phyloP scores from a whole-genome alignment of 2,113 vertebrate species.

The Lontra canadensis region DNA sequence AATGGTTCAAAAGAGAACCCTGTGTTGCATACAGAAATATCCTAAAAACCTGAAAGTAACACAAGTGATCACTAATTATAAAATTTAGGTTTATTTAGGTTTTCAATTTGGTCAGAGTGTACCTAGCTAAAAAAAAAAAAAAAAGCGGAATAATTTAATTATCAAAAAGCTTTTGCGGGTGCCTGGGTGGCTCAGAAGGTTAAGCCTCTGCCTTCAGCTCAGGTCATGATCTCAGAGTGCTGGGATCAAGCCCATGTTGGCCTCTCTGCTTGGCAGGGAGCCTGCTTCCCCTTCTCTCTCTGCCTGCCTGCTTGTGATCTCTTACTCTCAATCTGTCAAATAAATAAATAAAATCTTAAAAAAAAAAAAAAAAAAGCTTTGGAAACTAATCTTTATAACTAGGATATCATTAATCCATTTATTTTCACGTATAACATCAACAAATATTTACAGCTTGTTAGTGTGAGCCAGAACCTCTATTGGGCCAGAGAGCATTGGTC shows the following conservation, averaged over 20 bases:
- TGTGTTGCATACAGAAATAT: slow-evolving; percentile 67
- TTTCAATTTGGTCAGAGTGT: slow-evolving; percentile 14
- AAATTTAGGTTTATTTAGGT: slow-evolving; percentile 47
- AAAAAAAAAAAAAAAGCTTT: background rate
- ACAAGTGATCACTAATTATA: slow-evolving; percentile 49
- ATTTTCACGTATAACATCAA: slow-evolving; percentile 27
- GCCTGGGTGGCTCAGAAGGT: no score
- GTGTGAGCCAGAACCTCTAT: background rate
- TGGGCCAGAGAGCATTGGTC: background rate
- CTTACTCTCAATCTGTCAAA: no score
- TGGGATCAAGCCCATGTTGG: no score
- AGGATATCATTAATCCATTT: slow-evolving; percentile 18
- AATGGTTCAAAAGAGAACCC: slow-evolving; percentile 51
- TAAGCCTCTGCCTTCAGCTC: no score
- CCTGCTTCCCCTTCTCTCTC: no score
- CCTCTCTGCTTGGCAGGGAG: no score
- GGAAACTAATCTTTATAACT: slow-evolving; percentile 1
- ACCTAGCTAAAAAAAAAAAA: background rate
- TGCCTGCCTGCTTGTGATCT: no score
- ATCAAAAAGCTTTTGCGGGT: background rate
- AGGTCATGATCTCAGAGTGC: no score
- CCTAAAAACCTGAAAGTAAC: slow-evolving; percentile 41
- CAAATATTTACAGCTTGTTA: slow-evolving; percentile 29
- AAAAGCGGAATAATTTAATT: background rate
- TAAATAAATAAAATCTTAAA: no score